Evolutionary conservation across 1,140 invertebrate species (phyloP).

Genomic region (Calosoma granatense): DNA sequence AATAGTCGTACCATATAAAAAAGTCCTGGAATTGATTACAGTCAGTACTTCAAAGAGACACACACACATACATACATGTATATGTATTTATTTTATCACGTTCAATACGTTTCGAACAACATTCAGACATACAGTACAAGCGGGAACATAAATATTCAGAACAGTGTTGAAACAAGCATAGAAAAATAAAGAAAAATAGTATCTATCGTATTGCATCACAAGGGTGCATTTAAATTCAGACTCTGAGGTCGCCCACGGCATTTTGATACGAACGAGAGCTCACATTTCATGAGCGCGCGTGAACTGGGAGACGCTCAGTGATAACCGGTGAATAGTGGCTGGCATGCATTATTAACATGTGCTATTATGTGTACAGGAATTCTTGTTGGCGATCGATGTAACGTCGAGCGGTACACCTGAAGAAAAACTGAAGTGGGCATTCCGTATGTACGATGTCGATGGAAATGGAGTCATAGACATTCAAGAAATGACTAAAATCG

Average conservation of each 20-base stretch:
- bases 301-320: not conserved
- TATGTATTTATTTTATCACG: no score
- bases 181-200: not conserved
- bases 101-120: not conserved
- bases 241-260: not conserved
- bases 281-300: not conserved
- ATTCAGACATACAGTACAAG: not conserved
- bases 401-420: slow-evolving; percentile 95
- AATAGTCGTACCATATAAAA: no score
- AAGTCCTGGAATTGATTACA: no score
- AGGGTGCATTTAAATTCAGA: not conserved
- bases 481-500: slow-evolving; percentile 91
- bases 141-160: not conserved
- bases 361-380: slow-evolving; percentile 60
- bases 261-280: no score
- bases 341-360: slow-evolving; percentile 22
- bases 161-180: not conserved
- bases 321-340: not conserved
- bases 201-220: not conserved
- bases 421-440: slow-evolving; percentile 99
- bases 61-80: no score
- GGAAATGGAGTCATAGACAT: slow-evolving; percentile 98
- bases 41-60: no score
- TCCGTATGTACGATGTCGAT: slow-evolving; percentile 99
- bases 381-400: slow-evolving; percentile 94